These are phyloP conservation scores for Spisula subtruncata DNA, from an alignment of 2,888 invertebrate species.

Conservation along the genomic window DNA sequence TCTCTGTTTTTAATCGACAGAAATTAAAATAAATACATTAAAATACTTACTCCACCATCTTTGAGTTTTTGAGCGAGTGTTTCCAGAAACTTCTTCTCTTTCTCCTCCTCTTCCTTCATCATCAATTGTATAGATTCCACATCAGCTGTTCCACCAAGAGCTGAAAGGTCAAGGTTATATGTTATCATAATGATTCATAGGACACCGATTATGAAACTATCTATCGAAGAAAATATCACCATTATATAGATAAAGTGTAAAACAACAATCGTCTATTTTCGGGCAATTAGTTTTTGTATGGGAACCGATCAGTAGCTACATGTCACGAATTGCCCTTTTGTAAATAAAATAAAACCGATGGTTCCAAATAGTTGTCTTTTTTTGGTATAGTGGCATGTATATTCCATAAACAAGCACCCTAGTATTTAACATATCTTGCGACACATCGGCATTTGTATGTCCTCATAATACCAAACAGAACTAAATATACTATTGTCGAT, in stretches of 20 bases:
- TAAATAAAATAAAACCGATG: too few relatives aligned
- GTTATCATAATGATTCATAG: not conserved
- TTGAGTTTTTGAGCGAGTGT: slow-evolving; percentile 76
- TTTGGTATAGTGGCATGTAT: too few relatives aligned
- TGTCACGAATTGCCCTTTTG: too few relatives aligned
- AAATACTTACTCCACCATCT: slow-evolving; percentile 74
- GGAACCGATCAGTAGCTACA: not conserved
- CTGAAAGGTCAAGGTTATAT: slow-evolving; percentile 47
- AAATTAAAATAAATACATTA: too few relatives aligned
- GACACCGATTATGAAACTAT: not conserved
- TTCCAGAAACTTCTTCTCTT: slow-evolving; percentile 68
- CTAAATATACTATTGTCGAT: too few relatives aligned
- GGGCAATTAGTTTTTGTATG: not conserved
- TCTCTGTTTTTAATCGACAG: too few relatives aligned
- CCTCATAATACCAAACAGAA: too few relatives aligned
- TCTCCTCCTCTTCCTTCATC: slow-evolving; percentile 67
- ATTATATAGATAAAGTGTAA: not conserved
- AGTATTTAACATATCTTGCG: too few relatives aligned
- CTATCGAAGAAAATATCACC: not conserved
- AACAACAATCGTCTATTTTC: not conserved
- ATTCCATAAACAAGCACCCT: too few relatives aligned
- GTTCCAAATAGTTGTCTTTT: too few relatives aligned
- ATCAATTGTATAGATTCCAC: slow-evolving; percentile 65
- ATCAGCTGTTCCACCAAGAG: slow-evolving; percentile 68
- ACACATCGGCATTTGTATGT: too few relatives aligned